phyloP scores from a whole-genome alignment of 2,113 vertebrate species.

The Aplodontia rufa region DNA sequence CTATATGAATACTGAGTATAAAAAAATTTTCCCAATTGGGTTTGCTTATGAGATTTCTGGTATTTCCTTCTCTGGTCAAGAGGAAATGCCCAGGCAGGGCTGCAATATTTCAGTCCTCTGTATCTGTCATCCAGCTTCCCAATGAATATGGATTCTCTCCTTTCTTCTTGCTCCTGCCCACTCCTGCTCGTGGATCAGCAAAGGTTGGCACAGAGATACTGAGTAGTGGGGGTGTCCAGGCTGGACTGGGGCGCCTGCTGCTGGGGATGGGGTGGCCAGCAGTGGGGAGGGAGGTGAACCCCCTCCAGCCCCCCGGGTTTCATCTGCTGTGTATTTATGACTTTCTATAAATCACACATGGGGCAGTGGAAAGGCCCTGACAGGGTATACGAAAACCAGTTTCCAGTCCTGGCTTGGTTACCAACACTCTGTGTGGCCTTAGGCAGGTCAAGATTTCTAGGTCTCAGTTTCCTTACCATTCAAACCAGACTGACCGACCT shows the following conservation, averaged over 20 bases:
- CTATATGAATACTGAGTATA: conserved; percentile 56
- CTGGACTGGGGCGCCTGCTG: background rate
- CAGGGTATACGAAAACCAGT: background rate
- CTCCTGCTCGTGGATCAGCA: background rate
- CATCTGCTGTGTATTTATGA: conserved; percentile 42
- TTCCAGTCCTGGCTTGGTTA: background rate
- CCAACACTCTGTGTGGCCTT: conserved; percentile 48
- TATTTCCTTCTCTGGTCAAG: conserved; percentile 75
- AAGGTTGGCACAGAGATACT: background rate
- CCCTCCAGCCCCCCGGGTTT: background rate
- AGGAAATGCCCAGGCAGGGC: conserved; percentile 71
- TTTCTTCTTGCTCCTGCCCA: background rate
- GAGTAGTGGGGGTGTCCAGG: background rate
- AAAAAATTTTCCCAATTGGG: conserved; percentile 59
- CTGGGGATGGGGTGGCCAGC: fast-evolving
- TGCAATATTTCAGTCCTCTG: conserved; percentile 63
- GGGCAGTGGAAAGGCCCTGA: background rate
- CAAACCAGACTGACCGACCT: background rate
- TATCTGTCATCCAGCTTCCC: conserved; percentile 61
- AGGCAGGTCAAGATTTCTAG: background rate
- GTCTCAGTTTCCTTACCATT: conserved; percentile 58
- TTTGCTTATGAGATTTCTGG: conserved; percentile 77
- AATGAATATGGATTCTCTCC: conserved; percentile 30
- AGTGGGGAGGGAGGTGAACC: background rate
- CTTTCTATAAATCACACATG: conserved; percentile 41